Conservation (phyloP, 2,113 vertebrate species). For the Apus apus region DNA sequence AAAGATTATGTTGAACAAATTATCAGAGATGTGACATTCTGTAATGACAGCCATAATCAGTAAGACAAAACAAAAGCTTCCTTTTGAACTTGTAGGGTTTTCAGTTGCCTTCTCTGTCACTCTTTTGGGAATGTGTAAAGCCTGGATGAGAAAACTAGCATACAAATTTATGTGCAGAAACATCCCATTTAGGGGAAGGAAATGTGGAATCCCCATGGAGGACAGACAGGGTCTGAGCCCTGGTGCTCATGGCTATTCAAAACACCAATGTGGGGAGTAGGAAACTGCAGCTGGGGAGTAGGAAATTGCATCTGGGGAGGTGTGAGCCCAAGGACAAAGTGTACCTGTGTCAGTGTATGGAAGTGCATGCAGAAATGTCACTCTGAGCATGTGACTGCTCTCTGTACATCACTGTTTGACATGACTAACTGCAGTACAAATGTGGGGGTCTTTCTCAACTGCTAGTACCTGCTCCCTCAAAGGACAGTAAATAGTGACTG, state of each 20-base stretch:
- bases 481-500: background rate
- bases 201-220: background rate
- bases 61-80: background rate
- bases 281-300: background rate
- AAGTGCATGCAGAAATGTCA: background rate
- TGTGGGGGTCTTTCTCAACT: background rate
- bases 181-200: background rate
- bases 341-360: too few relatives aligned
- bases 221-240: background rate
- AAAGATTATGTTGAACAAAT: background rate
- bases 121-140: background rate
- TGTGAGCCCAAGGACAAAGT: background rate
- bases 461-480: background rate
- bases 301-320: too few relatives aligned
- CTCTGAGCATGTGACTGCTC: background rate
- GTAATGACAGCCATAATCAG: background rate
- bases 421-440: background rate
- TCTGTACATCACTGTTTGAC: background rate
- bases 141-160: background rate
- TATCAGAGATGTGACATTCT: background rate
- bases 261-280: background rate
- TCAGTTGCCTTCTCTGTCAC: background rate
- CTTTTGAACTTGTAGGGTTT: background rate
- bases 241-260: background rate
- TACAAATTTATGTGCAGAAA: background rate